Percentiles rank a stretch among this genome's conserved stretches.
Conservation (phyloP, 2,113 vertebrate species). For the Corythaeola cristata region DNA sequence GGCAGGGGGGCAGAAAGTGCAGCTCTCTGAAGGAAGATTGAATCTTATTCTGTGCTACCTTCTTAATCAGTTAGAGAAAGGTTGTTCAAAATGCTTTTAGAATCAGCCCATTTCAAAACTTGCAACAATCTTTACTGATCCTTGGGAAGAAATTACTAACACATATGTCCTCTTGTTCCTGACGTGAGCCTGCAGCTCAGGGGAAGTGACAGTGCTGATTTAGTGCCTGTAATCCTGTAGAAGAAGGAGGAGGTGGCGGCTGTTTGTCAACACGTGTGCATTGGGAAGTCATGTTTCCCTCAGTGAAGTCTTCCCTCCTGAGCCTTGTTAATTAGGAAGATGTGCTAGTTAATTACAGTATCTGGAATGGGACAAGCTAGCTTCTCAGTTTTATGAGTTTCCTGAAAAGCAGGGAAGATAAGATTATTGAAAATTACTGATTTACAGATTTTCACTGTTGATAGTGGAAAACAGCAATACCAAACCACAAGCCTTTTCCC, state of each 20-base stretch:
- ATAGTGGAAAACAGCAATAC: background rate
- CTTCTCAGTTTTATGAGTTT: background rate
- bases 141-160: background rate
- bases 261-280: background rate
- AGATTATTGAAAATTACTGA: background rate
- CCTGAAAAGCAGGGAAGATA: background rate
- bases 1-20: accelerated
- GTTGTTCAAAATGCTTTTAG: background rate
- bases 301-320: too few relatives aligned
- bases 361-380: background rate
- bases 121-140: background rate
- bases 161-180: accelerated
- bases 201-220: background rate
- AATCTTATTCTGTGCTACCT: background rate
- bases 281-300: background rate
- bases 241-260: background rate
- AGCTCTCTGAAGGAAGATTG: background rate
- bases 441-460: background rate
- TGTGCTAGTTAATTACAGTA: background rate
- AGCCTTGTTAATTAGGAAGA: background rate
- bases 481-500: background rate
- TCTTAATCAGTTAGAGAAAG: background rate
- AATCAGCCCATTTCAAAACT: background rate
- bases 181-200: background rate
- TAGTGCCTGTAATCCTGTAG: background rate